Evolutionary conservation across 2,113 vertebrate genomes (phyloP).

Genomic region (Tonatia bakeri): DNA sequence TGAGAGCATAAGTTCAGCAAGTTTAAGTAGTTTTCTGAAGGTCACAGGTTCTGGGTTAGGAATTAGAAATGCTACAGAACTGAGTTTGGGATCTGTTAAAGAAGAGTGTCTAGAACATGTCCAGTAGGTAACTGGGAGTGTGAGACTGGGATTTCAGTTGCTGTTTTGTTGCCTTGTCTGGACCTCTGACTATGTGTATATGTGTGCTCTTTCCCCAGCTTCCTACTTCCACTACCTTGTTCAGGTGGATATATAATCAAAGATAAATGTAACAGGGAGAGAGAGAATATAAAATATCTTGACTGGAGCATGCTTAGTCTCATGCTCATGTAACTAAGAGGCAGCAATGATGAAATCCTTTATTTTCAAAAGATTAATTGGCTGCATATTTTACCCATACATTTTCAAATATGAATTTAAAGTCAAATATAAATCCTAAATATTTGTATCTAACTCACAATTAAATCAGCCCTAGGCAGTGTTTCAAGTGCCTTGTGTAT

Average conservation of each 20-base stretch:
- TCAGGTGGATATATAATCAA: constrained; percentile 11
- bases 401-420: constrained; percentile 46
- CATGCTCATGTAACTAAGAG: background rate
- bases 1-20: background rate
- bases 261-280: background rate
- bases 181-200: background rate
- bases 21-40: background rate
- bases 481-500: constrained; percentile 34
- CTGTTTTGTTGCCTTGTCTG: background rate
- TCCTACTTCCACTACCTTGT: background rate
- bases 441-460: constrained; percentile 14
- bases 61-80: background rate
- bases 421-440: constrained; percentile 40
- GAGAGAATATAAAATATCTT: constrained; percentile 16
- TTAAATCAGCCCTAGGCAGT: constrained; percentile 17
- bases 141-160: background rate
- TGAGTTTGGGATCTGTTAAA: background rate
- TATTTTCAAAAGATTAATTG: constrained; percentile 2
- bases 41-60: background rate
- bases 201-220: background rate
- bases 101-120: background rate
- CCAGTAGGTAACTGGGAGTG: background rate
- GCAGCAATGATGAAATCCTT: background rate
- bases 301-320: background rate
- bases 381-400: background rate